These are phyloP conservation scores for Zaprionus gabonicus DNA, from an alignment of 1,140 invertebrate species.

Conservation along the genomic window DNA sequence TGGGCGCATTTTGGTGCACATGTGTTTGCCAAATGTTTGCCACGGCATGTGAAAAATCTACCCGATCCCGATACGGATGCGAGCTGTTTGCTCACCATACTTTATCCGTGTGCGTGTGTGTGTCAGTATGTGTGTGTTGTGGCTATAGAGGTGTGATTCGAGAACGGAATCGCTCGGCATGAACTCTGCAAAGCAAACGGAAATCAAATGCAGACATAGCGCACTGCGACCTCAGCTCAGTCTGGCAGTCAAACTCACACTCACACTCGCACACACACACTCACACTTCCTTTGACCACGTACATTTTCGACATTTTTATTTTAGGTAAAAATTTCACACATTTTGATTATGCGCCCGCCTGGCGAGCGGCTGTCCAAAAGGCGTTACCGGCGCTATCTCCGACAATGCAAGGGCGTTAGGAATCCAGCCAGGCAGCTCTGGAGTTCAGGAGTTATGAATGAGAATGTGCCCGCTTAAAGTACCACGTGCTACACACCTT, in stretches of 20 bases:
- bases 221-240: conserved; percentile 11
- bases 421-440: conserved; percentile 12
- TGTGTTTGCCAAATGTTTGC: conserved; percentile 82
- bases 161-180: conserved; percentile 35
- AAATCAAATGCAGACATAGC: conserved; percentile 78
- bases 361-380: conserved; percentile 51
- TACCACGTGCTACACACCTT: conserved; percentile 8
- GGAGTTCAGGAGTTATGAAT: conserved; percentile 45
- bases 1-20: conserved; percentile 56
- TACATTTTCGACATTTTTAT: conserved; percentile 72
- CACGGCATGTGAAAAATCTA: conserved; percentile 80
- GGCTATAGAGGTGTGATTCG: conserved; percentile 58
- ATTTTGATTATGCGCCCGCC: conserved; percentile 72
- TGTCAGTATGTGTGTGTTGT: conserved; percentile 50
- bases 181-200: conserved; percentile 57
- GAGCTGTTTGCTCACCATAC: conserved; percentile 19
- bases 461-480: conserved; percentile 33
- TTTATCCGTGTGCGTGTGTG: conserved; percentile 8
- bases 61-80: conserved; percentile 37
- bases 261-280: background rate
- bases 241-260: conserved; percentile 1
- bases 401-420: conserved; percentile 33
- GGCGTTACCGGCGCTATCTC: conserved; percentile 53
- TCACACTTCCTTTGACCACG: conserved; percentile 32
- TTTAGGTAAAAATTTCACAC: conserved; percentile 81